Percentiles rank a stretch among this genome's conserved stretches.
phyloP scores from a whole-genome alignment of 2,888 invertebrate genomes.

The Parelbella ahira region DNA sequence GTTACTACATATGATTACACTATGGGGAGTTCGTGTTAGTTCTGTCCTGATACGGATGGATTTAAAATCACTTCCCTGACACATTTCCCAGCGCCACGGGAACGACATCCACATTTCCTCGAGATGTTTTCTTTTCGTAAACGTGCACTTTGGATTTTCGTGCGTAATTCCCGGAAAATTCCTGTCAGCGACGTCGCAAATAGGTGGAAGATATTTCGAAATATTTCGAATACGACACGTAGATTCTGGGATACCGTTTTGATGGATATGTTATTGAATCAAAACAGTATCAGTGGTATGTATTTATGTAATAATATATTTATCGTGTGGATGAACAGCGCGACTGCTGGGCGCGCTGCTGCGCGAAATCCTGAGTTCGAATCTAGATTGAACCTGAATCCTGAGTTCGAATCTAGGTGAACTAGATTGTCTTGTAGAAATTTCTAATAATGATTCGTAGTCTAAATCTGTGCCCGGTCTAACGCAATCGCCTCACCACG shows the following conservation, averaged over 20 bases:
- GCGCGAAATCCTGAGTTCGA: too few relatives aligned
- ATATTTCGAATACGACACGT: too few relatives aligned
- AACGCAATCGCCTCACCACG: too few relatives aligned
- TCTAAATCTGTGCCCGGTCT: too few relatives aligned
- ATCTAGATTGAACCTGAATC: too few relatives aligned
- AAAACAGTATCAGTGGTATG: not conserved
- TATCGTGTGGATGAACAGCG: not conserved
- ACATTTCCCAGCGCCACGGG: conserved; percentile 20
- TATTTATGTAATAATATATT: conserved; percentile 1
- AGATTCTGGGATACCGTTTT: not conserved
- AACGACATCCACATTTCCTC: conserved; percentile 28
- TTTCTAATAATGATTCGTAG: too few relatives aligned
- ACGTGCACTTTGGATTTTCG: conserved; percentile 29
- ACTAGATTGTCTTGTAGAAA: too few relatives aligned
- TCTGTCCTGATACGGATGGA: conserved; percentile 17
- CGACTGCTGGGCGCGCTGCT: too few relatives aligned
- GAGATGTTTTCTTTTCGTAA: conserved; percentile 29
- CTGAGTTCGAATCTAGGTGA: too few relatives aligned
- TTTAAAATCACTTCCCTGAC: conserved; percentile 28
- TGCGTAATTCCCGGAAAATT: conserved; percentile 25
- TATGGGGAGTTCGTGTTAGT: conserved; percentile 12
- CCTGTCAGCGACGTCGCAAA: conserved; percentile 15
- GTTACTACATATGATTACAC: too few relatives aligned
- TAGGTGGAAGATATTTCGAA: conserved; percentile 17
- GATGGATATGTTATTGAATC: conserved; percentile 15